phyloP scores from a whole-genome alignment of 1,140 invertebrate genomes.

The Rhopalosiphum padi region DNA sequence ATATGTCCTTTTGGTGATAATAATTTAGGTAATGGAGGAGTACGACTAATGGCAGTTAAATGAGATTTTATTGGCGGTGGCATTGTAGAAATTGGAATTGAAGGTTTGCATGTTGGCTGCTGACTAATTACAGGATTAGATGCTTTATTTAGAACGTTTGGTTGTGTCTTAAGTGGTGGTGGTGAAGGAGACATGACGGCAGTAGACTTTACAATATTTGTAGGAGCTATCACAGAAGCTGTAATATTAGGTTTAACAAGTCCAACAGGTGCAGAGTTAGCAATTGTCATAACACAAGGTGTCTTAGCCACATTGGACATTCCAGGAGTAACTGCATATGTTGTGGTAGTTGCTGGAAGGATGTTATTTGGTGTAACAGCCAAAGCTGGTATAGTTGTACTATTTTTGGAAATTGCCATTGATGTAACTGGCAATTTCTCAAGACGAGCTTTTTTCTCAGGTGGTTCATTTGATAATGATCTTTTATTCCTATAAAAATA shows the following conservation, averaged over 20 bases:
- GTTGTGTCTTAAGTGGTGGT: slow-evolving; percentile 39
- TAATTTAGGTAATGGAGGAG: slow-evolving; percentile 49
- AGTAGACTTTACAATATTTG: slow-evolving; percentile 51
- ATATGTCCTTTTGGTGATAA: slow-evolving; percentile 54
- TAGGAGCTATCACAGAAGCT: slow-evolving; percentile 53
- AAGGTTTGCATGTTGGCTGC: slow-evolving; percentile 27
- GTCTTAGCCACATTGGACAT: slow-evolving; percentile 54
- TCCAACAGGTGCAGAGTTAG: slow-evolving; percentile 43
- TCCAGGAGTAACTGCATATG: slow-evolving; percentile 47
- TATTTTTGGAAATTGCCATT: neutral
- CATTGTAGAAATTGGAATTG: slow-evolving; percentile 22
- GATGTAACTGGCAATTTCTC: slow-evolving; percentile 20
- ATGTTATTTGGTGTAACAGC: slow-evolving; percentile 56
- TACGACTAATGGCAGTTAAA: slow-evolving; percentile 46
- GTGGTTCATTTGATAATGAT: slow-evolving; percentile 50
- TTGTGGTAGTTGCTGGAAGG: slow-evolving; percentile 48
- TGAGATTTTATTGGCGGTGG: slow-evolving; percentile 49
- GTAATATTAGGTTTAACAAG: slow-evolving; percentile 56
- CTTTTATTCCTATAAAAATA: neutral
- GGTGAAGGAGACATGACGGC: slow-evolving; percentile 46
- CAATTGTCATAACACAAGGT: slow-evolving; percentile 45
- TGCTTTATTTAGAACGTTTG: slow-evolving; percentile 9
- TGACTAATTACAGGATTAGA: slow-evolving; percentile 7
- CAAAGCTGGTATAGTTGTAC: slow-evolving; percentile 44
- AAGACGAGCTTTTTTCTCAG: slow-evolving; percentile 55